Evolutionary conservation across 2,888 invertebrate species (phyloP).

Genomic region (Watsonalla binaria): DNA sequence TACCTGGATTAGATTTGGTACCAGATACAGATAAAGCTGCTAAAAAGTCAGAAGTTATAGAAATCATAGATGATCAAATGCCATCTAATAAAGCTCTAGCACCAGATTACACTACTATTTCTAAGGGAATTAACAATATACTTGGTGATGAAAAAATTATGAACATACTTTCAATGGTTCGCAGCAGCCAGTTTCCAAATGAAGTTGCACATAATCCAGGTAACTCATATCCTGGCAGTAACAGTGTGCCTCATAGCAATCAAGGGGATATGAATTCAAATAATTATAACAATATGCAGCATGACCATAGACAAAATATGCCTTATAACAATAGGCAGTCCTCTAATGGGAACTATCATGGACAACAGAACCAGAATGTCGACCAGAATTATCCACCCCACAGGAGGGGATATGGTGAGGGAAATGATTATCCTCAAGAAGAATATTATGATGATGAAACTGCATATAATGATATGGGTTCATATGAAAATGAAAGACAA

Average conservation of each 20-base stretch:
- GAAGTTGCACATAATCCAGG: slow-evolving; percentile 1
- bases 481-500: slow-evolving; percentile 17
- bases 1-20: slow-evolving; percentile 86
- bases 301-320: slow-evolving; percentile 34
- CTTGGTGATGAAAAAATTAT: slow-evolving; percentile 81
- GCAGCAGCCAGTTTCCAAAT: not conserved
- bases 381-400: slow-evolving; percentile 26
- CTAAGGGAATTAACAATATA: slow-evolving; percentile 80
- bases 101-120: slow-evolving; percentile 79
- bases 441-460: slow-evolving; percentile 37
- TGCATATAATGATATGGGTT: slow-evolving; percentile 23
- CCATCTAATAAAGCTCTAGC: slow-evolving; percentile 17
- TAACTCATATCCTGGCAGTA: slow-evolving; percentile 6
- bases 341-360: slow-evolving; percentile 16
- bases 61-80: slow-evolving; percentile 45
- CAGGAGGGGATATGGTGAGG: slow-evolving; percentile 29
- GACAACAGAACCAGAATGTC: slow-evolving; percentile 25
- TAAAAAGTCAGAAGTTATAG: slow-evolving; percentile 45
- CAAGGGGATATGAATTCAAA: slow-evolving; percentile 41
- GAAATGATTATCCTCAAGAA: slow-evolving; percentile 27
- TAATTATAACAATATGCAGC: slow-evolving; percentile 31
- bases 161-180: slow-evolving; percentile 76
- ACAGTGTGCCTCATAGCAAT: slow-evolving; percentile 22
- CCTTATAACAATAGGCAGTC: slow-evolving; percentile 29
- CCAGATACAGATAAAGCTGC: slow-evolving; percentile 52